These are phyloP conservation scores for Achroia grisella DNA, from an alignment of 1,140 invertebrate species.

Conservation along the genomic window DNA sequence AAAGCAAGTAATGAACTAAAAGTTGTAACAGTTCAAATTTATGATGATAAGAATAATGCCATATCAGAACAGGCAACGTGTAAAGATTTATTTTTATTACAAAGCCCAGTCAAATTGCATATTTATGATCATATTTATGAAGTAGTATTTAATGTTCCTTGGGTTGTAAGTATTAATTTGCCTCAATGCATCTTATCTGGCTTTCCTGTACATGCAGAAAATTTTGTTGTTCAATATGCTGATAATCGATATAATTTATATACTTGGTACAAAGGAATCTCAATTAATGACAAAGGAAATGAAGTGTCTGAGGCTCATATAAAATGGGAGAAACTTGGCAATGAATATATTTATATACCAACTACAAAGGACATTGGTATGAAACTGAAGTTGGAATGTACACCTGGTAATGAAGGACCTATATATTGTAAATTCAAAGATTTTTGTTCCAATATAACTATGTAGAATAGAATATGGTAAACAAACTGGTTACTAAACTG, in stretches of 20 bases:
- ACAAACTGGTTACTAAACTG: too few species aligned
- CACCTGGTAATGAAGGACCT: slow-evolving; percentile 70
- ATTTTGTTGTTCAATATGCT: slow-evolving; percentile 1
- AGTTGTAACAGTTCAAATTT: slow-evolving; percentile 27
- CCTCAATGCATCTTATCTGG: background rate
- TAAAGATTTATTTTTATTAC: slow-evolving; percentile 49
- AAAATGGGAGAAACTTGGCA: slow-evolving; percentile 66
- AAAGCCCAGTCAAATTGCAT: slow-evolving; percentile 1
- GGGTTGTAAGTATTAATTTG: slow-evolving; percentile 2
- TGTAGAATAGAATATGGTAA: background rate
- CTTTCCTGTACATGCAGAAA: slow-evolving; percentile 1
- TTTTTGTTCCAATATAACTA: background rate
- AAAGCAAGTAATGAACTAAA: slow-evolving; percentile 43
- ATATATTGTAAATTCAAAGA: too few species aligned
- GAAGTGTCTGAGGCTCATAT: background rate
- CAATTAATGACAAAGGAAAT: slow-evolving; percentile 3
- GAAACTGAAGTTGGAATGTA: slow-evolving; percentile 79
- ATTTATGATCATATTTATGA: slow-evolving; percentile 1
- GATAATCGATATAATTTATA: background rate
- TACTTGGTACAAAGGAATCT: background rate
- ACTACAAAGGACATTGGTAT: slow-evolving; percentile 76
- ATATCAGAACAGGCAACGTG: slow-evolving; percentile 64
- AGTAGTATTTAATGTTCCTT: slow-evolving; percentile 3
- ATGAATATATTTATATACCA: slow-evolving; percentile 76
- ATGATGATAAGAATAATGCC: slow-evolving; percentile 35